phyloP scores from a whole-genome alignment of 2,797 vertebrate genomes.

The Scarus forsteni region DNA sequence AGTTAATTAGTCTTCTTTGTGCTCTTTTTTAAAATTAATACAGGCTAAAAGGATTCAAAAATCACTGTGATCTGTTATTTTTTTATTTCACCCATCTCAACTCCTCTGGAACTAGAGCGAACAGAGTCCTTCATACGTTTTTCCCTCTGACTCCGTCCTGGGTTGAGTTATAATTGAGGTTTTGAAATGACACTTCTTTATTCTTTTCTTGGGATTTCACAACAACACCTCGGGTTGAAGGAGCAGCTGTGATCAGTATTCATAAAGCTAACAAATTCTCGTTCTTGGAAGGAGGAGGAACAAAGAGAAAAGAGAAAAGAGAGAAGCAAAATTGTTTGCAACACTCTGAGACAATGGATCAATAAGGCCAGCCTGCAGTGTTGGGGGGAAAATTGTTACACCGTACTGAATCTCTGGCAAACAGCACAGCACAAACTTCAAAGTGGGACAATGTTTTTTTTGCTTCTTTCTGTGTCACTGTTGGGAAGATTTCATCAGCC shows the following conservation, averaged over 20 bases:
- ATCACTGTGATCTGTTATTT: too few relatives aligned
- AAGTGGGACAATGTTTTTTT: slow-evolving; percentile 23
- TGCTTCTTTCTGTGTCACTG: slow-evolving; percentile 9
- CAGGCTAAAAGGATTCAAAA: too few relatives aligned
- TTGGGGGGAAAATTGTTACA: slow-evolving; percentile 21
- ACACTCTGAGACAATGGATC: slow-evolving; percentile 60
- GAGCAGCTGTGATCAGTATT: slow-evolving; percentile 52
- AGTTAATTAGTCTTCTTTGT: too few relatives aligned
- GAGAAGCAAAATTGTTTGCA: slow-evolving; percentile 57
- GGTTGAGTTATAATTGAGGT: slow-evolving; percentile 8
- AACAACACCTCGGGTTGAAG: slow-evolving; percentile 14
- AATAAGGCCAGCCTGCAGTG: slow-evolving; percentile 50
- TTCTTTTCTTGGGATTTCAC: slow-evolving; percentile 3
- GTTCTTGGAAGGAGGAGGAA: slow-evolving; percentile 29
- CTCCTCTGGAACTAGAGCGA: too few relatives aligned
- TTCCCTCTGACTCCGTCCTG: background rate
- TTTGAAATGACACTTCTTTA: slow-evolving; percentile 6
- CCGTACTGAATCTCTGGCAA: slow-evolving; percentile 34
- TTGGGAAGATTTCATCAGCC: slow-evolving; percentile 5
- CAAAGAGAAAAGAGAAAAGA: slow-evolving; percentile 37
- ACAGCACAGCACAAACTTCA: slow-evolving; percentile 40
- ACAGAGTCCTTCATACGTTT: background rate
- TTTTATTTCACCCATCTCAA: too few relatives aligned
- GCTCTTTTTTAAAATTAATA: too few relatives aligned
- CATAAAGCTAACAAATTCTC: slow-evolving; percentile 39